phyloP scores from a whole-genome alignment of 1,140 invertebrate genomes.

The Formica selysi region DNA sequence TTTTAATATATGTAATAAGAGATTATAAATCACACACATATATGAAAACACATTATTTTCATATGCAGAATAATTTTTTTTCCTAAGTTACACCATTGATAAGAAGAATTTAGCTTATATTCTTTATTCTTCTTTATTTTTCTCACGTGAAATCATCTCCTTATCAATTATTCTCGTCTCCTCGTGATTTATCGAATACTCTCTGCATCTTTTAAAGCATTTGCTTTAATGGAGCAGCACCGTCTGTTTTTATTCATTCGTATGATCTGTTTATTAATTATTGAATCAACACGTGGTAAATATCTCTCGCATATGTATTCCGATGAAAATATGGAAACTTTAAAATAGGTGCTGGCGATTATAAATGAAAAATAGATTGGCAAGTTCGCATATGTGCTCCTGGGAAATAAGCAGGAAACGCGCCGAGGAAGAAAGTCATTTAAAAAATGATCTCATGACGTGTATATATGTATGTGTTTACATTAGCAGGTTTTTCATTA shows the following conservation, averaged over 20 bases:
- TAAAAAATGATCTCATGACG: neutral
- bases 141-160: neutral
- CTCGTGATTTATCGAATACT: neutral
- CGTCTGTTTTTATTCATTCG: constrained; percentile 14
- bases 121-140: neutral
- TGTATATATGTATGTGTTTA: neutral
- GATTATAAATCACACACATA: neutral
- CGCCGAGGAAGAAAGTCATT: neutral
- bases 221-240: neutral
- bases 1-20: neutral
- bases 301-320: constrained; percentile 13
- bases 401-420: constrained; percentile 39
- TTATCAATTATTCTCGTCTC: too few relatives aligned
- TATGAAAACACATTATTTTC: neutral
- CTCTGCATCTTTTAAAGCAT: neutral
- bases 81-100: neutral
- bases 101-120: neutral
- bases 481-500: constrained; percentile 4
- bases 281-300: constrained; percentile 33
- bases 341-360: constrained; percentile 11
- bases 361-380: constrained; percentile 24
- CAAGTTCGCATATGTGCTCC: neutral
- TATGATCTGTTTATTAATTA: constrained; percentile 51
- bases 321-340: constrained; percentile 2
- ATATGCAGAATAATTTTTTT: neutral